phyloP scores from a whole-genome alignment of 2,113 vertebrate species.

The Brachyhypopomus gauderio region DNA sequence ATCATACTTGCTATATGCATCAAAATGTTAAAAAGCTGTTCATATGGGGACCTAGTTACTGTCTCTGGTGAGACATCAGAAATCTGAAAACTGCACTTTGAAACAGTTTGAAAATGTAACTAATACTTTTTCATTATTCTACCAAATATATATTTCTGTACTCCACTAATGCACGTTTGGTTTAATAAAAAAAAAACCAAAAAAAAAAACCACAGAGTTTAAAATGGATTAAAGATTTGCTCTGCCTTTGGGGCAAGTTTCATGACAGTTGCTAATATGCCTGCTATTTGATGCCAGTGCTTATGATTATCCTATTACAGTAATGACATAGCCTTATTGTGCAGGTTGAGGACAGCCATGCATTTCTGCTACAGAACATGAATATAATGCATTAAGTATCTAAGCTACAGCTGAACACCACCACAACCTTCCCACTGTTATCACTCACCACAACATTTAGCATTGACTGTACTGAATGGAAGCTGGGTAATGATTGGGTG shows the following conservation, averaged over 20 bases:
- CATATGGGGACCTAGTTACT: no score
- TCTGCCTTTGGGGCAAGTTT: neutral
- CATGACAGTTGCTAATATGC: neutral
- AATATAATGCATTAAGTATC: neutral
- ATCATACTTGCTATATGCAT: no score
- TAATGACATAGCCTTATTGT: neutral
- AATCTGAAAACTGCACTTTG: neutral
- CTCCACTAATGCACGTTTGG: no score
- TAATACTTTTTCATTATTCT: neutral
- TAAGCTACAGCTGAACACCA: no score
- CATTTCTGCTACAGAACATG: neutral
- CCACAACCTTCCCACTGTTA: neutral
- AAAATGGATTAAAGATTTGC: neutral
- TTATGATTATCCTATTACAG: neutral
- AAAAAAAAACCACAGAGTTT: no score
- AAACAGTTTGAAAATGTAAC: no score
- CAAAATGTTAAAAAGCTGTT: no score
- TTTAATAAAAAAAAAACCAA: no score
- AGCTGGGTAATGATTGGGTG: no score
- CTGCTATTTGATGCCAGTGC: neutral
- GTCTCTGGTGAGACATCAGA: no score
- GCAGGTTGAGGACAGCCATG: neutral
- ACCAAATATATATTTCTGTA: no score
- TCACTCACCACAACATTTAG: constrained; percentile 5
- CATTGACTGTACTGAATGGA: constrained; percentile 37